Conservation (phyloP, 2,113 vertebrate species). For the Turdus rufiventris region DNA sequence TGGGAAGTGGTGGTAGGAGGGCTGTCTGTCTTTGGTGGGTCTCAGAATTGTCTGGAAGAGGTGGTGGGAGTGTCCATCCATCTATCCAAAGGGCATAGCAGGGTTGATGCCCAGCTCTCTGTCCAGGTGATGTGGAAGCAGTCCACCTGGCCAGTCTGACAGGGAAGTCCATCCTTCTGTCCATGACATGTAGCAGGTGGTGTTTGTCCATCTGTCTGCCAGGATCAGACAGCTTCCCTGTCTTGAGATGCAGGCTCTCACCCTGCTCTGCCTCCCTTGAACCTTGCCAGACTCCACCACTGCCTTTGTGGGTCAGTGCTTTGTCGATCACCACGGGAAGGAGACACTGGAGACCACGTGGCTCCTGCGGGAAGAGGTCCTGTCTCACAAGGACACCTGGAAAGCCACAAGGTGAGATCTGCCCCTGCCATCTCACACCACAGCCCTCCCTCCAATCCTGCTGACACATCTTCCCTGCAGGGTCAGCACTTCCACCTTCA, state of each 20-base stretch:
- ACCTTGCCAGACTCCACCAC: background rate
- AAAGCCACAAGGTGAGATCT: background rate
- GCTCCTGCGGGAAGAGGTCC: background rate
- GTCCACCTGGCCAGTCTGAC: too few relatives aligned
- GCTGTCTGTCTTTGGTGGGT: background rate
- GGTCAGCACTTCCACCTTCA: background rate
- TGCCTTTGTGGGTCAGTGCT: background rate
- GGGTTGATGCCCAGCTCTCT: too few relatives aligned
- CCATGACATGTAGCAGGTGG: background rate
- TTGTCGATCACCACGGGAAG: background rate
- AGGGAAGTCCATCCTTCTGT: background rate
- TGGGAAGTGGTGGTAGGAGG: background rate
- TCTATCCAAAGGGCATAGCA: background rate
- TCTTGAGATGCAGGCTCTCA: background rate
- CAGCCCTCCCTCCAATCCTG: background rate
- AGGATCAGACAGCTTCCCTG: background rate
- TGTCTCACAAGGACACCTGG: background rate
- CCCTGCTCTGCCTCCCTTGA: rapidly evolving
- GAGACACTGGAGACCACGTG: background rate
- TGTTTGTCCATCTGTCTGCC: background rate
- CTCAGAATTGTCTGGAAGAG: background rate
- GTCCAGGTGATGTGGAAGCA: rapidly evolving
- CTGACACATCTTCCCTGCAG: background rate
- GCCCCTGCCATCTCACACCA: too few relatives aligned
- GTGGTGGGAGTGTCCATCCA: background rate